phyloP scores from a whole-genome alignment of 1,140 invertebrate species.

The Sitodiplosis mosellana region DNA sequence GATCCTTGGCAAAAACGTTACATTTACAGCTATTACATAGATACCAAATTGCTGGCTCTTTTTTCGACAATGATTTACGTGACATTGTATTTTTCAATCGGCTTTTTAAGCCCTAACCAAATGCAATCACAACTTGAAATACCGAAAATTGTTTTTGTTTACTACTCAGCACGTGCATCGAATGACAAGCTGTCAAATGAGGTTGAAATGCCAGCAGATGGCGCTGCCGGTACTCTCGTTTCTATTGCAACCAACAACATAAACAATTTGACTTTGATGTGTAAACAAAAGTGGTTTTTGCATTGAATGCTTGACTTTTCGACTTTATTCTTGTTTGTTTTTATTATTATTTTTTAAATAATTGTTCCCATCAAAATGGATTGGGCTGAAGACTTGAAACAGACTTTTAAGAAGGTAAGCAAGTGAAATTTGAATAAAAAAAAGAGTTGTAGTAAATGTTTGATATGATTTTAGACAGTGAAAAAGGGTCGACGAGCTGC shows the following conservation, averaged over 20 bases:
- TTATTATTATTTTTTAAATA: neutral
- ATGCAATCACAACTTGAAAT: neutral
- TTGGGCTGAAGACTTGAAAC: slow-evolving; percentile 29
- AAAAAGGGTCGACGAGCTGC: slow-evolving; percentile 1
- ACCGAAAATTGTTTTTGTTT: neutral
- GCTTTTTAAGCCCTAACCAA: no score
- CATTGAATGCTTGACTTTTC: neutral
- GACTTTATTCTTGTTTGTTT: neutral
- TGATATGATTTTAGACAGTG: neutral
- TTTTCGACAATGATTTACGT: slow-evolving; percentile 19
- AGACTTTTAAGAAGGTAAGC: slow-evolving; percentile 29
- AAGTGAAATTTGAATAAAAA: slow-evolving; percentile 3
- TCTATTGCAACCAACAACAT: neutral
- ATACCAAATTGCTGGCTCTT: slow-evolving; percentile 15
- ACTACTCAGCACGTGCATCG: neutral
- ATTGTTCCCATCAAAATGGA: slow-evolving; percentile 20
- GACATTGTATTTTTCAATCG: slow-evolving; percentile 10
- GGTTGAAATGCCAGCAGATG: neutral
- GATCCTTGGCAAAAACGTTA: slow-evolving; percentile 11
- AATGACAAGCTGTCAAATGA: neutral
- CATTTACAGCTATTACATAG: slow-evolving; percentile 15
- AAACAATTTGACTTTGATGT: neutral
- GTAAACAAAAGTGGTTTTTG: neutral
- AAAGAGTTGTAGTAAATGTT: neutral
- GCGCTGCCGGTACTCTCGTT: neutral